A percentile compares a stretch with the other conserved stretches of the same genome.
These are phyloP conservation scores for Ceratina japonica DNA, from an alignment of 1,140 invertebrate genomes.

Conservation along the genomic window DNA sequence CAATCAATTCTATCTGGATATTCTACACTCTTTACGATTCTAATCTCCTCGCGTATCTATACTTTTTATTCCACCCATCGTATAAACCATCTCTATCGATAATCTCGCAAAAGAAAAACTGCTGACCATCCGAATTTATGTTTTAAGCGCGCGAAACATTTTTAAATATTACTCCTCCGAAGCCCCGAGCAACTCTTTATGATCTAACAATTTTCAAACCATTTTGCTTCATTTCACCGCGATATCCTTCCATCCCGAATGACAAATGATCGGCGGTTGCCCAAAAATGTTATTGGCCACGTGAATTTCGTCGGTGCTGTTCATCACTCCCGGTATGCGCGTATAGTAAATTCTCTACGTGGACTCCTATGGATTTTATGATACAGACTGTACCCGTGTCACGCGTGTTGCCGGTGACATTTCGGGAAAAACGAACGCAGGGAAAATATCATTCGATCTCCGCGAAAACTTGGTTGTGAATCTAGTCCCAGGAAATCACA, in stretches of 20 bases:
- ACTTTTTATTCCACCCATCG: not conserved
- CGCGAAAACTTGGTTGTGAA: too few species aligned
- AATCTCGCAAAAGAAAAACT: not conserved
- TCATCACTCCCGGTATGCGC: not conserved
- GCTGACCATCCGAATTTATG: not conserved
- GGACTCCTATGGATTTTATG: not conserved
- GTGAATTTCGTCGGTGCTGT: not conserved
- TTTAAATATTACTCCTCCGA: not conserved
- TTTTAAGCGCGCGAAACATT: not conserved
- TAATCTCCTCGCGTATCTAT: not conserved
- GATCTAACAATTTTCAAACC: not conserved
- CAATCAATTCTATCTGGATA: constrained; percentile 9
- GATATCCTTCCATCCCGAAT: not conserved
- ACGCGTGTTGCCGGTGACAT: constrained; percentile 26
- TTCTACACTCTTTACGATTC: not conserved
- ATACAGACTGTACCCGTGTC: constrained; percentile 38
- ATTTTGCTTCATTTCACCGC: not conserved
- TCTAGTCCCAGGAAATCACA: too few species aligned
- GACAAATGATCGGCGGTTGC: not conserved
- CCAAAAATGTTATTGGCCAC: not conserved
- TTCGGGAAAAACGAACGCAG: not conserved
- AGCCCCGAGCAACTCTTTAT: too few species aligned
- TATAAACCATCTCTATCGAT: not conserved
- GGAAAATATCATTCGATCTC: too few species aligned
- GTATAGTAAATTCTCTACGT: not conserved